Evolutionary conservation across 37 sponge, comb jelly and placozoan species (phyloP).

Genomic region (Ephydatia muelleri): DNA sequence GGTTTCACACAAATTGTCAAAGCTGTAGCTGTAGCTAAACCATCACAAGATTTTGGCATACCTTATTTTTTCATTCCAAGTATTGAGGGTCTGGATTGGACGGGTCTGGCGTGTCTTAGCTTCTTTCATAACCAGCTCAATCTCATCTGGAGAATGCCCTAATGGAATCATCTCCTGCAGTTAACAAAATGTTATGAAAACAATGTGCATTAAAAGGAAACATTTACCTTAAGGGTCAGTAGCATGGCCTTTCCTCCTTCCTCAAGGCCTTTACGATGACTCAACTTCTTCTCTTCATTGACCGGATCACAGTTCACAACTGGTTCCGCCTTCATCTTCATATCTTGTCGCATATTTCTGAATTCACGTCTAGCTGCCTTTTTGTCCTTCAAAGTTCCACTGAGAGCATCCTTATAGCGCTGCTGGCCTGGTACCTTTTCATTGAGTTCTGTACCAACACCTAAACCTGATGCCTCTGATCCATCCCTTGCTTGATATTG

Average conservation of each 20-base stretch:
- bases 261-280: neutral
- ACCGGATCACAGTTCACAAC: neutral
- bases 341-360: neutral
- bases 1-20: too few relatives aligned
- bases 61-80: neutral
- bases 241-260: neutral
- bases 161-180: conserved; percentile 1
- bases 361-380: neutral
- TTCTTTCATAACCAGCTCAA: neutral
- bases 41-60: too few relatives aligned
- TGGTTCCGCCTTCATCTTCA: neutral
- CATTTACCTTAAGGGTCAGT: neutral
- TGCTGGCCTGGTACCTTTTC: neutral
- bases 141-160: conserved; percentile 13
- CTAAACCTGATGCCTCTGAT: neutral
- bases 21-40: too few relatives aligned
- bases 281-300: neutral
- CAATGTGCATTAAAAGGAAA: neutral
- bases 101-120: neutral
- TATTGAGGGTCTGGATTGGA: neutral
- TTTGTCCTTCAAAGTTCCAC: neutral
- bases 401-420: neutral
- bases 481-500: neutral
- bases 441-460: neutral
- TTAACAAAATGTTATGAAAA: neutral